Evolutionary conservation across 2,888 invertebrate species (phyloP), one percentile per base, ranked within the genome.

Genomic region (Schizotus pectinicornis): DNA sequence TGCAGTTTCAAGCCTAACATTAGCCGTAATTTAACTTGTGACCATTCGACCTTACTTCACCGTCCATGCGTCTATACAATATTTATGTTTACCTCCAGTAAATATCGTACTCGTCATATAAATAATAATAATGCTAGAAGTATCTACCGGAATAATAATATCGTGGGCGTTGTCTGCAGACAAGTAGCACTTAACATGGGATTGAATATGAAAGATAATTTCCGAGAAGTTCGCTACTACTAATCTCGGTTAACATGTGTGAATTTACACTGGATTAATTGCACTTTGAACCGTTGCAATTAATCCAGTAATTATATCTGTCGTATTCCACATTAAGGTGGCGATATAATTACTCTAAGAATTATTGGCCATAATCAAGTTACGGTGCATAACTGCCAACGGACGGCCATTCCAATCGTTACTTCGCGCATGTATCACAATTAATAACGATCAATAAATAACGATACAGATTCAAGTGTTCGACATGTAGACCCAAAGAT

Each of bases 201-300:
- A 51, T 34, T 41, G 39, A 50, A 50, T 36, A 36, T 22, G 36
- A 35, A 22, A 36, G 35, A 43, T 51, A 39, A 53, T 53, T 53
- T 53, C 53, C 22, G 13, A 46, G 53, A 46, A 53, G 31, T 53
- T 43, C 32, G 32, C 11, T 45, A 46, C 33, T 50, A 37, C 32
- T 45, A 53, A 45, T 53, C 38, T 36, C 31, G 31, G 38, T 39
- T 55, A 55, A 52, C 52, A 52, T 58, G 57, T 58, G 52, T 45
- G 41, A 41, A 56, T 56, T 56, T 43, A 31, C 57, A 36, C 48
- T 36, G 47, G 52, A 52, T 52, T 58, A 58, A 58, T 58, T 58
- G 48, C 48, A 58, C 52, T 53, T 52, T 58, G 57, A 58, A 52
- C 57, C 47, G 13, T 8, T 46, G 57, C 43, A 41, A 53, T 58